Conservation (phyloP, 2,113 vertebrate species). For the Gallinago media region DNA sequence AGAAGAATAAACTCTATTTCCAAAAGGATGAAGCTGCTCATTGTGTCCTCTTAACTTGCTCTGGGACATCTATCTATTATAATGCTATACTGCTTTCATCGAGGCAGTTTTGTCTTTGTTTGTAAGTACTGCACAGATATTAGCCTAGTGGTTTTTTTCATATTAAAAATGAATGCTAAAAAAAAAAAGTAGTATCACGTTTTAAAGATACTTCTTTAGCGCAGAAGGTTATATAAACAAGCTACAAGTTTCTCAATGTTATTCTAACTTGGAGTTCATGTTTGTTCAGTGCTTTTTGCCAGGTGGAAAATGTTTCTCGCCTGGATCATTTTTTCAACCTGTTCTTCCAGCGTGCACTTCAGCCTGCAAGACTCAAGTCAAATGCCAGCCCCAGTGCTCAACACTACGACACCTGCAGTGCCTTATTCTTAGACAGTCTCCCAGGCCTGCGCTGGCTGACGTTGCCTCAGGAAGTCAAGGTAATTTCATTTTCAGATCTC, state of each 20-base stretch:
- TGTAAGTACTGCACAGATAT: neutral
- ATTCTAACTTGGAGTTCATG: constrained; percentile 63
- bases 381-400: constrained; percentile 41
- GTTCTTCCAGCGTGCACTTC: constrained; percentile 92
- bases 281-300: constrained; percentile 88
- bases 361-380: constrained; percentile 70
- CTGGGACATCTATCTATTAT: neutral
- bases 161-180: neutral
- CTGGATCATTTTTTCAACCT: constrained; percentile 96
- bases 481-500: neutral
- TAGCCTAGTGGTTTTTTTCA: neutral
- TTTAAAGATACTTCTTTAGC: neutral
- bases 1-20: neutral
- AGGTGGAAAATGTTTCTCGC: constrained; percentile 80
- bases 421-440: constrained; percentile 83
- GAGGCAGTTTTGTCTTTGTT: neutral
- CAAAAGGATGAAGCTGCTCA: neutral
- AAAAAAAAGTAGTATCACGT: neutral
- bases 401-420: constrained; percentile 69
- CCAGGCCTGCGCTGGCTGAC: constrained; percentile 90
- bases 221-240: neutral
- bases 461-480: constrained; percentile 89
- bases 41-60: neutral
- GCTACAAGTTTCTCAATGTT: neutral
- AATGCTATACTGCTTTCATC: neutral